Percentiles rank a stretch among this genome's conserved stretches.
These are phyloP conservation scores for Agrotis clavis DNA, from an alignment of 2,888 invertebrate species.

Conservation along the genomic window DNA sequence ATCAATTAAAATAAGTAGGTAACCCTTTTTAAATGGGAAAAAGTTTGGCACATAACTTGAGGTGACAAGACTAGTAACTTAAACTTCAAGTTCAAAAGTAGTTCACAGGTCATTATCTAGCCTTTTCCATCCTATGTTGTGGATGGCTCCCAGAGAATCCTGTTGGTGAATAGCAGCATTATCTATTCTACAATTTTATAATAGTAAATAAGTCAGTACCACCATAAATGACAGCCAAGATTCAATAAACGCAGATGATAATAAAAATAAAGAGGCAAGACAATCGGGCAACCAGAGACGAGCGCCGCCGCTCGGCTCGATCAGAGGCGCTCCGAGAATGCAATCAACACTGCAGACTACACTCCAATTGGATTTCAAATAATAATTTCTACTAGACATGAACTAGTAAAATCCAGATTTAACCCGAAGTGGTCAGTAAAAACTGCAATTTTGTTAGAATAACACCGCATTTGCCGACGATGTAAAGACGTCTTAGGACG, in stretches of 20 bases:
- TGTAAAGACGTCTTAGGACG: conserved; percentile 28
- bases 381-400: conserved; percentile 59
- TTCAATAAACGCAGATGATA: conserved; percentile 35
- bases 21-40: neutral
- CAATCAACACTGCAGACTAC: conserved; percentile 65
- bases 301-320: conserved; percentile 35
- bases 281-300: conserved; percentile 40
- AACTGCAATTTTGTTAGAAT: conserved; percentile 50
- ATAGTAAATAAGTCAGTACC: neutral
- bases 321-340: conserved; percentile 54
- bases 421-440: conserved; percentile 43
- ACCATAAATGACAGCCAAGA: conserved; percentile 10
- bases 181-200: neutral
- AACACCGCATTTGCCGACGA: conserved; percentile 20
- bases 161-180: neutral
- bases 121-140: neutral
- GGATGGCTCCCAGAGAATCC: neutral
- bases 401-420: conserved; percentile 52
- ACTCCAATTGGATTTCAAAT: conserved; percentile 69
- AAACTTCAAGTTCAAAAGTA: neutral
- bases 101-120: neutral
- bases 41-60: no score
- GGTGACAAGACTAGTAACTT: neutral
- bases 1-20: no score
- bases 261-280: conserved; percentile 45